These are phyloP conservation scores for Apis laboriosa DNA, from an alignment of 1,140 invertebrate genomes.

Conservation along the genomic window DNA sequence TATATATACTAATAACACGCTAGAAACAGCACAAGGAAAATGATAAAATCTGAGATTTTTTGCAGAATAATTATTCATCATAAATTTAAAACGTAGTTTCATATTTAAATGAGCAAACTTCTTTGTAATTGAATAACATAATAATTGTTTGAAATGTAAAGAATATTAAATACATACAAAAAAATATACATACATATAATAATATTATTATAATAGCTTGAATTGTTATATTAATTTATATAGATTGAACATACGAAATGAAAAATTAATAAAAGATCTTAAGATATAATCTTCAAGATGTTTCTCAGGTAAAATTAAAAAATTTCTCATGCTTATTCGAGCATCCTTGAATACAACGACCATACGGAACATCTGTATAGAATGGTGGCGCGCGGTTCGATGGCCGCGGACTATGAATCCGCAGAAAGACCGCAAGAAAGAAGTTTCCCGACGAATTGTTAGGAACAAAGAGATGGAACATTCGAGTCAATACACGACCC, in stretches of 20 bases:
- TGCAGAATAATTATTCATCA: no score
- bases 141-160: background rate
- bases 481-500: conserved; percentile 64
- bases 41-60: no score
- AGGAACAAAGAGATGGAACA: conserved; percentile 62
- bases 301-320: background rate
- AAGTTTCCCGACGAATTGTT: conserved; percentile 59
- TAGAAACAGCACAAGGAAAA: no score
- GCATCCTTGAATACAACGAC: conserved; percentile 10
- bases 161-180: background rate
- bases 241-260: background rate
- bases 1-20: no score
- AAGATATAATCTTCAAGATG: background rate
- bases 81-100: background rate
- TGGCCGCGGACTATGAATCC: conserved; percentile 27
- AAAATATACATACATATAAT: background rate
- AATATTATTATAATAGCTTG: background rate
- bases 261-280: background rate
- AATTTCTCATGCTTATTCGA: background rate
- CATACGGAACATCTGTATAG: background rate
- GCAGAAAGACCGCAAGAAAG: conserved; percentile 36
- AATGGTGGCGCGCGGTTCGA: conserved; percentile 31
- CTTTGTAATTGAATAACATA: background rate
- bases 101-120: background rate
- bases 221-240: background rate